A percentile compares a stretch with the other conserved stretches of the same genome.
Evolutionary conservation across 1,140 invertebrate species (phyloP).

Genomic region (Zaprionus kolodkinae): DNA sequence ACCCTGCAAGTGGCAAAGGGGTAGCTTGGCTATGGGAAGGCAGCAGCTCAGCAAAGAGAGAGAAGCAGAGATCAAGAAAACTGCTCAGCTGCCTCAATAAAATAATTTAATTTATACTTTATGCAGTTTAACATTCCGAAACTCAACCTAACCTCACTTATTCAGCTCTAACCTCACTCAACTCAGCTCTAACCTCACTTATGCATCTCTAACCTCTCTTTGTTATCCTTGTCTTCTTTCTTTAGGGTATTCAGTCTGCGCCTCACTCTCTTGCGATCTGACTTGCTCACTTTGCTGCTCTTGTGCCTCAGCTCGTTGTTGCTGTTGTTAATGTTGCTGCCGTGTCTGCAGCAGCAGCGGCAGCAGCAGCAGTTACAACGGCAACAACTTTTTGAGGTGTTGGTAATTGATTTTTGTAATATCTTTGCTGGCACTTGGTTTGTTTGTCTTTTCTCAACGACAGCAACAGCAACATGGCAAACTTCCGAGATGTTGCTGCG

Average conservation of each 20-base stretch:
- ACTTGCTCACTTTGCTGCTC: constrained; percentile 12
- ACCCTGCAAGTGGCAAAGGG: not conserved
- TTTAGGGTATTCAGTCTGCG: constrained; percentile 13
- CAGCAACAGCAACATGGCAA: constrained; percentile 49
- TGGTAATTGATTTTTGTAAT: constrained; percentile 83
- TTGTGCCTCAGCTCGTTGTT: constrained; percentile 43
- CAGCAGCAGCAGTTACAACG: constrained; percentile 48
- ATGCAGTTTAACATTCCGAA: no score
- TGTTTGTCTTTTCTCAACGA: constrained; percentile 70
- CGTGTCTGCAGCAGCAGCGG: constrained; percentile 35
- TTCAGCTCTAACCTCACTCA: not conserved
- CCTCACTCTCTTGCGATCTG: not conserved
- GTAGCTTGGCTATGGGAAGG: not conserved
- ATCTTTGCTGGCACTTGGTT: constrained; percentile 75
- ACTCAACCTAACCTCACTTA: not conserved
- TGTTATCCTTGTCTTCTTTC: not conserved
- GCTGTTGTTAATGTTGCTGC: constrained; percentile 71
- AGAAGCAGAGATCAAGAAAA: not conserved
- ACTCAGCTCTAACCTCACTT: not conserved
- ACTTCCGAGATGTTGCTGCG: constrained; percentile 80
- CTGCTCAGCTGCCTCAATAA: no score
- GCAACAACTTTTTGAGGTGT: constrained; percentile 75
- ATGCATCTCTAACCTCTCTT: not conserved
- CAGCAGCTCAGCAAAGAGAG: not conserved
- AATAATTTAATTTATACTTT: no score